These are phyloP conservation scores for Rhinatrema bivittatum DNA, from an alignment of 2,797 vertebrate genomes.

Conservation along the genomic window DNA sequence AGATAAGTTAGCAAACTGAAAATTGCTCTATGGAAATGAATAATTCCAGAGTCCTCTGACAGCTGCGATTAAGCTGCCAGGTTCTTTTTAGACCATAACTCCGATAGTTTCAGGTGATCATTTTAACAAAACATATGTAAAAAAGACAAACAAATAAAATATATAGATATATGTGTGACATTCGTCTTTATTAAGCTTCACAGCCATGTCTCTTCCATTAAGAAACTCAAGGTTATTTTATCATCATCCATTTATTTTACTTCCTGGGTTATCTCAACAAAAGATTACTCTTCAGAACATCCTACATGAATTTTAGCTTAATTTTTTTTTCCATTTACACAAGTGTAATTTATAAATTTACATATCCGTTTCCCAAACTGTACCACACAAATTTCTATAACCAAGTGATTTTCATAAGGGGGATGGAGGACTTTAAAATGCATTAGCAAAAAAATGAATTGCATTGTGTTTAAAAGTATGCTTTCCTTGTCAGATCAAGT, in stretches of 20 bases:
- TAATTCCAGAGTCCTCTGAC: too few relatives aligned
- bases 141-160: slow-evolving; percentile 42
- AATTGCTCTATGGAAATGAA: too few relatives aligned
- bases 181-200: slow-evolving; percentile 47
- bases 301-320: slow-evolving; percentile 25
- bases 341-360: slow-evolving; percentile 27
- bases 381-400: slow-evolving; percentile 32
- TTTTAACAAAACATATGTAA: not conserved
- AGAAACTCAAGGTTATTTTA: slow-evolving; percentile 31
- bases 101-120: too few relatives aligned
- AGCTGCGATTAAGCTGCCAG: too few relatives aligned
- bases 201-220: slow-evolving; percentile 26
- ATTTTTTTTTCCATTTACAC: slow-evolving; percentile 22
- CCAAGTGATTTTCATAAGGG: too few relatives aligned
- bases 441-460: too few relatives aligned
- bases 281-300: slow-evolving; percentile 27
- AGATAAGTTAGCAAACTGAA: too few relatives aligned
- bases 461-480: too few relatives aligned
- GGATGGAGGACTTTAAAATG: too few relatives aligned
- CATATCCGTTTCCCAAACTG: slow-evolving; percentile 28
- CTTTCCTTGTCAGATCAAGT: too few relatives aligned
- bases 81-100: too few relatives aligned
- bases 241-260: slow-evolving; percentile 27
- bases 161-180: slow-evolving; percentile 27
- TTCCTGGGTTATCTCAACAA: slow-evolving; percentile 15